Evolutionary conservation across 2,888 invertebrate genomes (phyloP).

Genomic region (Spilosoma lubricipeda): DNA sequence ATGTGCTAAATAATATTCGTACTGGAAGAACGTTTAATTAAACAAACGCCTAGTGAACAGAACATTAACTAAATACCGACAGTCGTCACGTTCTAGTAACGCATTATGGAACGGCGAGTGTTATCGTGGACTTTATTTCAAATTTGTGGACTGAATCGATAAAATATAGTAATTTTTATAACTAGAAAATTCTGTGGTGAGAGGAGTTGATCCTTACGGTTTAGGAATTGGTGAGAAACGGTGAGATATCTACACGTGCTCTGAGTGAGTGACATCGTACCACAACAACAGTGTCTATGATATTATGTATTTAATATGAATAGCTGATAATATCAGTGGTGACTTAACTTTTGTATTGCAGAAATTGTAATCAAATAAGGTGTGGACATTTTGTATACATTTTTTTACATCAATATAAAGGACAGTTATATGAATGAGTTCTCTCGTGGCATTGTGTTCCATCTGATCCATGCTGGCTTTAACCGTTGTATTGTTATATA

Average conservation of each 20-base stretch:
- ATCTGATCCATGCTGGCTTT: conserved; percentile 52
- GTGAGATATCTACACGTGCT: conserved; percentile 68
- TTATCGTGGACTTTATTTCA: conserved; percentile 85
- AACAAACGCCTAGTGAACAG: conserved; percentile 84
- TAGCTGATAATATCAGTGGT: conserved; percentile 70
- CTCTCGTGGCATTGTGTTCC: conserved; percentile 83
- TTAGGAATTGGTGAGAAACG: conserved; percentile 75
- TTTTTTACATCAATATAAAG: conserved; percentile 78
- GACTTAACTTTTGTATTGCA: conserved; percentile 82
- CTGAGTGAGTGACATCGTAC: conserved; percentile 71
- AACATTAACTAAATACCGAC: conserved; percentile 75
- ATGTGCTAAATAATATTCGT: conserved; percentile 83
- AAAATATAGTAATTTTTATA: conserved; percentile 84
- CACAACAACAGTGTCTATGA: conserved; percentile 68
- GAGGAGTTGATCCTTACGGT: conserved; percentile 83
- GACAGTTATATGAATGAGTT: conserved; percentile 73
- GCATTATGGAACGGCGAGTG: conserved; percentile 71
- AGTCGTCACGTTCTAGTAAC: conserved; percentile 67
- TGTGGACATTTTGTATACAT: conserved; percentile 84
- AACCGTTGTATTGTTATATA: conserved; percentile 34
- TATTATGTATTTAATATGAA: conserved; percentile 55
- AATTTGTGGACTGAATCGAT: conserved; percentile 85
- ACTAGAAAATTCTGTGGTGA: conserved; percentile 85
- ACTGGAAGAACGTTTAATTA: conserved; percentile 83
- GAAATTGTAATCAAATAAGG: conserved; percentile 79